These are phyloP conservation scores for Raja brachyura DNA, from an alignment of 2,113 vertebrate species.

Conservation along the genomic window DNA sequence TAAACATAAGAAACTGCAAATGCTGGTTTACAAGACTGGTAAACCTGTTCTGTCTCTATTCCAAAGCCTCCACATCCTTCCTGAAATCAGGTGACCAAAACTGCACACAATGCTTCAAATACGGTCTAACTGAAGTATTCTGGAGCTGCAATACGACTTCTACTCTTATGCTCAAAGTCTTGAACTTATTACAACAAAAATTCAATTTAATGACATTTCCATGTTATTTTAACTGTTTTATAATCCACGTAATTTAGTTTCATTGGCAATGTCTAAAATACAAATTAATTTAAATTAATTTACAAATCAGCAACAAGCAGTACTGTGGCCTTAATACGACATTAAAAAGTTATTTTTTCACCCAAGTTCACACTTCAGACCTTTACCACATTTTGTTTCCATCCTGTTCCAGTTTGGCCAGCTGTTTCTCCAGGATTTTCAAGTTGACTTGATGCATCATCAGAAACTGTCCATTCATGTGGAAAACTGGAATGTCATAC, in stretches of 20 bases:
- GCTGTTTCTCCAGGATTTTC: slow-evolving; percentile 59
- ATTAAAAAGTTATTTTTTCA: neutral
- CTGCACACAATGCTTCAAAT: no score
- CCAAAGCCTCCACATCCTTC: no score
- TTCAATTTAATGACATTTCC: neutral
- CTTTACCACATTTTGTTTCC: neutral
- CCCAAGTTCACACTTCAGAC: neutral
- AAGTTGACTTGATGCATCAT: slow-evolving; percentile 75
- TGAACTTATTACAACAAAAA: neutral
- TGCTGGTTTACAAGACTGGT: no score
- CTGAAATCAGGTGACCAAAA: no score
- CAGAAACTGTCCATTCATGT: slow-evolving; percentile 73
- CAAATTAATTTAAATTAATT: neutral
- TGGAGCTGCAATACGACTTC: no score
- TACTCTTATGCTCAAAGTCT: no score
- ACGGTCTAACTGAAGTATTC: no score
- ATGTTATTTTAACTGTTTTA: neutral
- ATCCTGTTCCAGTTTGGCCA: slow-evolving; percentile 55
- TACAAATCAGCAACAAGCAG: neutral
- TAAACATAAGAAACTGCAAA: no score
- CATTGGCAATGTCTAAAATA: neutral
- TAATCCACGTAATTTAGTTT: neutral
- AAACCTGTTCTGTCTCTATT: no score
- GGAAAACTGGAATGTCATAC: slow-evolving; percentile 77
- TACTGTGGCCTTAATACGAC: neutral